These are phyloP conservation scores for Paratrypauchen microcephalus DNA, from an alignment of 2,797 vertebrate species.

Conservation along the genomic window DNA sequence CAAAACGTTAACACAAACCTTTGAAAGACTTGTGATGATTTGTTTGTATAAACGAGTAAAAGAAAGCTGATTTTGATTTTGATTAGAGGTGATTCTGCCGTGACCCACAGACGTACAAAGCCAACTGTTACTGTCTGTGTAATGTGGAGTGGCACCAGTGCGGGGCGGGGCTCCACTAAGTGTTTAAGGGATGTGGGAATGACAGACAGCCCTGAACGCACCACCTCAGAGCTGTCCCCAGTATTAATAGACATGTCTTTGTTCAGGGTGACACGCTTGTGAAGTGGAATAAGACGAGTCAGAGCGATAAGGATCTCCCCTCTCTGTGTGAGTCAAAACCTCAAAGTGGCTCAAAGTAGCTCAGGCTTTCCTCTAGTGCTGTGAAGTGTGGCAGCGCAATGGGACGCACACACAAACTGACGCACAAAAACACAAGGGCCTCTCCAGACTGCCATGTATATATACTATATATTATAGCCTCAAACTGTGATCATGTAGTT, in stretches of 20 bases:
- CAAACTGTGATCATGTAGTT: background rate
- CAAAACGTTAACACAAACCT: background rate
- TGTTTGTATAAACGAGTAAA: background rate
- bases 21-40: background rate
- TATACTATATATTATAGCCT: background rate
- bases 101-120: slow-evolving; percentile 48
- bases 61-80: background rate
- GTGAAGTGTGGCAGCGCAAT: slow-evolving; percentile 53
- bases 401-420: slow-evolving; percentile 56
- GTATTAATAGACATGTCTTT: slow-evolving; percentile 76
- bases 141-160: slow-evolving; percentile 48
- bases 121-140: slow-evolving; percentile 35
- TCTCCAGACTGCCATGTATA: slow-evolving; percentile 3
- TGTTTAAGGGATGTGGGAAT: slow-evolving; percentile 49
- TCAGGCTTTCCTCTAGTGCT: slow-evolving; percentile 51
- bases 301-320: slow-evolving; percentile 67
- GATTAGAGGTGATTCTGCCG: background rate
- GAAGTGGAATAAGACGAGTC: slow-evolving; percentile 66
- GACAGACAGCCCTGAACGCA: slow-evolving; percentile 49
- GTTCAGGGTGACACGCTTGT: slow-evolving; percentile 66
- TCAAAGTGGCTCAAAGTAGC: slow-evolving; percentile 70
- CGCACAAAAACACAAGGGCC: slow-evolving; percentile 54
- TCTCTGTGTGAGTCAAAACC: slow-evolving; percentile 69
- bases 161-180: slow-evolving; percentile 30
- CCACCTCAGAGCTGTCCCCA: slow-evolving; percentile 53